Conservation (phyloP, 2,113 vertebrate genomes). For the Notiomystis cincta region DNA sequence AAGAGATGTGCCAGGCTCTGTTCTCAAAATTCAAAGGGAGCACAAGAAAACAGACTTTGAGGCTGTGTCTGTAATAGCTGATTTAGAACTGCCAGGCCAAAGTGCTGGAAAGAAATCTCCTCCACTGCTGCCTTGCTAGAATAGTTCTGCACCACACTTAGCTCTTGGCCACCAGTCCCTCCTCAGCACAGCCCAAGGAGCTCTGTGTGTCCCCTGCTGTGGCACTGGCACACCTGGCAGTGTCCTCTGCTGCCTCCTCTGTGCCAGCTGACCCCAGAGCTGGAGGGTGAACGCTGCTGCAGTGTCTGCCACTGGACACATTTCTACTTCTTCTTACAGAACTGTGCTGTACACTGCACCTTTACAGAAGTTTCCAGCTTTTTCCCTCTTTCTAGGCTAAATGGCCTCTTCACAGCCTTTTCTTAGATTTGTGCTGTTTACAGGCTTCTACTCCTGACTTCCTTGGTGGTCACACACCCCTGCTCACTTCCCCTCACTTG, state of each 20-base stretch:
- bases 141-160: background rate
- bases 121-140: background rate
- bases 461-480: background rate
- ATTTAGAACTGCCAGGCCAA: background rate
- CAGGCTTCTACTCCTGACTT: background rate
- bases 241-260: background rate
- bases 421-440: background rate
- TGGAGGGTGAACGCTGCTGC: too few relatives aligned
- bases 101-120: background rate
- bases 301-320: background rate
- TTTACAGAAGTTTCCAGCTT: background rate
- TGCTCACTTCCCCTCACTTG: background rate
- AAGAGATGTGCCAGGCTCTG: rapidly evolving
- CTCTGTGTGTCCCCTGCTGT: background rate
- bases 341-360: background rate
- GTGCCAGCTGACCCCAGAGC: background rate
- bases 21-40: background rate
- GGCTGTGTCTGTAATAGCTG: background rate
- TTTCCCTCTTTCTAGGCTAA: background rate
- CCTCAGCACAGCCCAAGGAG: background rate
- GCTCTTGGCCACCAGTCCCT: background rate
- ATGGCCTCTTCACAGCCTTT: background rate
- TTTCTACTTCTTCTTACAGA: background rate
- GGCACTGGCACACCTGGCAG: background rate
- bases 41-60: background rate